Evolutionary conservation across 2,113 vertebrate species (phyloP).

Genomic region (Ariopsis seemanni): DNA sequence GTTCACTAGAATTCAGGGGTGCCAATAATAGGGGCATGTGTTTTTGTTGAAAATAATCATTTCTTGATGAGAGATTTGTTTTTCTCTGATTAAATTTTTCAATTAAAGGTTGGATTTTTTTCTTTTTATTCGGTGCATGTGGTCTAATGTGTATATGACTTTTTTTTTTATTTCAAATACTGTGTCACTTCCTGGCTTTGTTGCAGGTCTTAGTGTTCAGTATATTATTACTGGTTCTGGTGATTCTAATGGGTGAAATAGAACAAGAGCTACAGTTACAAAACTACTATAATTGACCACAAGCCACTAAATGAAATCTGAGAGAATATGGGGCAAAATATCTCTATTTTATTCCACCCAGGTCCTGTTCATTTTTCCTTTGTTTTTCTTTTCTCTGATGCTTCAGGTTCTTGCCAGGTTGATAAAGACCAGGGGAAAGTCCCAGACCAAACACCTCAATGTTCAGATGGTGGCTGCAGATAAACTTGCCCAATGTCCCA

Average conservation of each 20-base stretch:
- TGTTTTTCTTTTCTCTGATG: constrained; percentile 30
- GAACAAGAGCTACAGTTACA: background rate
- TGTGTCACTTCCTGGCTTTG: background rate
- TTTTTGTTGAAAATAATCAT: too few relatives aligned
- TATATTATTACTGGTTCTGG: background rate
- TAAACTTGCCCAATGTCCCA: constrained; percentile 94
- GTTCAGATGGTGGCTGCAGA: constrained; percentile 98
- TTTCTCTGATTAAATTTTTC: too few relatives aligned
- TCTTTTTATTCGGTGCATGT: background rate
- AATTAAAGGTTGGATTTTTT: too few relatives aligned
- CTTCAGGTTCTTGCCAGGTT: constrained; percentile 92
- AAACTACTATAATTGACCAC: background rate
- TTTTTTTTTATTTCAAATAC: background rate
- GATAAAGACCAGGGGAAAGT: constrained; percentile 98
- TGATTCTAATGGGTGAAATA: background rate
- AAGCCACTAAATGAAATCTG: background rate
- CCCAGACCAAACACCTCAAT: constrained; percentile 97
- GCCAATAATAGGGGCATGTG: too few relatives aligned
- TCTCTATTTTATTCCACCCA: background rate
- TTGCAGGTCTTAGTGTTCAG: background rate
- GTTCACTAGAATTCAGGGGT: too few relatives aligned
- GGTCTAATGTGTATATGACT: background rate
- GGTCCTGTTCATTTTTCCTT: constrained; percentile 22
- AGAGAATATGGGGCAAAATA: background rate
- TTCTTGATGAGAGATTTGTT: too few relatives aligned